Evolutionary conservation across 1,140 invertebrate species (phyloP), one percentile per base, ranked within the genome.

Genomic region (Bombus affinis): DNA sequence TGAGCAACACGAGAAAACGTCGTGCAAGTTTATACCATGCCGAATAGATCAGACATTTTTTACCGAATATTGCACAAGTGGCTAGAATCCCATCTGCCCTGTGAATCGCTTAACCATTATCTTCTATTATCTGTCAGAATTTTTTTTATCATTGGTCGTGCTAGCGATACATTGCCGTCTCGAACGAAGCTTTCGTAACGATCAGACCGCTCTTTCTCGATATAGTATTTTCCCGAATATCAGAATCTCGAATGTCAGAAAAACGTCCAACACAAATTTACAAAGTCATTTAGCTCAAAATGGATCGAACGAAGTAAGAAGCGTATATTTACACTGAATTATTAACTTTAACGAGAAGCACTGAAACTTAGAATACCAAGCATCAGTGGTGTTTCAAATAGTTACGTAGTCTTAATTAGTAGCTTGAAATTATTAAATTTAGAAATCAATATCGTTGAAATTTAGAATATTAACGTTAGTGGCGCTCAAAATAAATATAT

Each of bases 1-100:
- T 79, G 62, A 66, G 39, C 57, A 66, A 32, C 15, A 66, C 47
- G 47, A 53, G 47, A 8, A 22, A 22, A 53, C 47, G 53, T n/a
- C 25, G 74, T 76, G 53, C 53, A 76, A 76, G 8, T 76, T 68
- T 44, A 44, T 42, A 28, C 62, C 62, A 66, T 32, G 9, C 62
- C 65, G 8, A 35, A 80, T 47, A 53, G 65, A 39, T 70, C 25
- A n/a, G 32, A 37, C 25, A 28, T 28, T 68, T 68, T 53, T 80
- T 70, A 32, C 18, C 1, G 28, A 53, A 53, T 39, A 2, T 79
- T 79, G 32, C 62, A 68, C 18, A 79, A 66, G 6, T 5, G 37
- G 15, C 15, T 32, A 62, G 28, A 62, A 32, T 39, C 8, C 13
- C 74, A 22, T 39, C 8, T 39, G 3, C 15, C 9, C 8, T 13